These are phyloP conservation scores for Esox niger DNA, from an alignment of 2,113 vertebrate species.

Conservation along the genomic window DNA sequence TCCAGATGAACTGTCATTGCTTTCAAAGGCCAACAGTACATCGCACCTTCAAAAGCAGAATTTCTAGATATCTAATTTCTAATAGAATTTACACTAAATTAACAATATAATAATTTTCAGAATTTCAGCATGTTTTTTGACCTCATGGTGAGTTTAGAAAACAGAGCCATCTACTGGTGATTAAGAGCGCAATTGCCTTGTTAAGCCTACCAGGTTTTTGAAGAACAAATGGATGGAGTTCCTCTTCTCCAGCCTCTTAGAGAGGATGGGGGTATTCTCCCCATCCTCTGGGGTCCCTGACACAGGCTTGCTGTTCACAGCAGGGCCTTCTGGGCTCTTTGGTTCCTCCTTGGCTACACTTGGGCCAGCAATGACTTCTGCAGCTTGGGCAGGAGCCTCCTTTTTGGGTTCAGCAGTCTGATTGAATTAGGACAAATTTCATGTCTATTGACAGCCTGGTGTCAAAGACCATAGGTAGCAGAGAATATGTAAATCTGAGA, in stretches of 20 bases:
- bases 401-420: slow-evolving; percentile 65
- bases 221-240: slow-evolving; percentile 90
- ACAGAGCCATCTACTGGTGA: slow-evolving; percentile 66
- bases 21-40: no score
- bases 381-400: slow-evolving; percentile 41
- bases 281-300: slow-evolving; percentile 60
- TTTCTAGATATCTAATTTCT: no score
- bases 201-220: slow-evolving; percentile 82
- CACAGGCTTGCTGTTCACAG: slow-evolving; percentile 58
- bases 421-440: slow-evolving; percentile 13
- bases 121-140: no score
- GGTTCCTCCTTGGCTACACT: slow-evolving; percentile 70
- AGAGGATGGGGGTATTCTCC: slow-evolving; percentile 61
- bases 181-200: neutral
- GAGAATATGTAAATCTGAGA: no score
- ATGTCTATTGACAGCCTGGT: no score
- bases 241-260: slow-evolving; percentile 83
- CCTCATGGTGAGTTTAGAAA: no score
- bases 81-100: no score
- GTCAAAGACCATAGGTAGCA: no score
- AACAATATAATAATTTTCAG: no score
- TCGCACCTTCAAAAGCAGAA: no score
- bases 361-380: slow-evolving; percentile 46
- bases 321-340: slow-evolving; percentile 6
- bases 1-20: no score